Percentiles rank a stretch among this genome's conserved stretches.
Conservation (phyloP, 2,113 vertebrate species). For the Microtus ochrogaster region DNA sequence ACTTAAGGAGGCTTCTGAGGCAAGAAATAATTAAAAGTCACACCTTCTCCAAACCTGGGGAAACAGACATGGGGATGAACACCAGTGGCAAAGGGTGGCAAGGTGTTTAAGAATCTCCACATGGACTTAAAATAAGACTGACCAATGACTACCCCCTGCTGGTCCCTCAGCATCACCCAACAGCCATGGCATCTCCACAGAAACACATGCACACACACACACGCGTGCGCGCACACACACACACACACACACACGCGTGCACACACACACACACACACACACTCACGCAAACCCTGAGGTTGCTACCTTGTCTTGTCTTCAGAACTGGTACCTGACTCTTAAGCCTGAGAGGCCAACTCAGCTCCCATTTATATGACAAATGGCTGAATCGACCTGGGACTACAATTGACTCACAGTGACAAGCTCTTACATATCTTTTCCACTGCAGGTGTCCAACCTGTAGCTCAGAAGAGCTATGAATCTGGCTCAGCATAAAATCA, state of each 20-base stretch:
- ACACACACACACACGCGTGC: too few species aligned
- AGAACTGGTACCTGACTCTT: background rate
- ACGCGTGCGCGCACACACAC: accelerated
- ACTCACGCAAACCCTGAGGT: background rate
- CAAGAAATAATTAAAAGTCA: background rate
- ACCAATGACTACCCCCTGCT: background rate
- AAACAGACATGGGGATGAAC: background rate
- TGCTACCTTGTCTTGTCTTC: background rate
- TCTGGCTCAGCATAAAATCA: background rate
- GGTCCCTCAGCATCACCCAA: background rate
- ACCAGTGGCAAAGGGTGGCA: background rate
- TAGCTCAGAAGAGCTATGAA: too few species aligned
- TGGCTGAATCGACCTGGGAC: accelerated
- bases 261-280: too few species aligned
- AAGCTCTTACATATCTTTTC: background rate
- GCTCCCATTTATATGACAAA: background rate
- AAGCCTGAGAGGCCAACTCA: background rate
- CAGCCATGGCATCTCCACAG: background rate
- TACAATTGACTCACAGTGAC: background rate
- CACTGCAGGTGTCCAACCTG: background rate
- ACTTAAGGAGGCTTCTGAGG: background rate
- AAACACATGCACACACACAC: background rate
- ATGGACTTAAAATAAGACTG: background rate
- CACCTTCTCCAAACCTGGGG: background rate
- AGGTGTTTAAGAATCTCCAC: background rate